Base-by-base conservation (phyloP, 2,888 invertebrate species). In the Nemoura dubitans region DNA sequence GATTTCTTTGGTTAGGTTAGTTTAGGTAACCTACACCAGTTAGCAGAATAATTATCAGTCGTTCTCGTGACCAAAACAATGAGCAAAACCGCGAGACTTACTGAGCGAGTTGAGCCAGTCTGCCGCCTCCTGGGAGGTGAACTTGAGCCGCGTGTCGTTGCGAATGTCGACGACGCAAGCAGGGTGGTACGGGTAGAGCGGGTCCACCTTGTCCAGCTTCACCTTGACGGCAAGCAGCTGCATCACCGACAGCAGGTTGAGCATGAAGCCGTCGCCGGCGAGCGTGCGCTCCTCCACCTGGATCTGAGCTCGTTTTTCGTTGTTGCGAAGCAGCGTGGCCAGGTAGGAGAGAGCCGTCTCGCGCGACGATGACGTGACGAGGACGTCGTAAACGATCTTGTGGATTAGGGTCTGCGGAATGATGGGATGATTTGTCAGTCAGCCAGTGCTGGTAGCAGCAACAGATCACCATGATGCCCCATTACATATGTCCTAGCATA, bases 261-360 rank as follows among this genome's bases (percentile, higher is more conserved):
- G 93, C 96, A 99, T 97, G 91, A 98, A 98, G 0, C 99, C 99
- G 91, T 99, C 98, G 5, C 97, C 96, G 16, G 98, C 97, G 0
- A 98, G 93, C 0, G 96, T 93, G 87, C 96, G 94, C 90, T 98
- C 97, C 91, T 98, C 98, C 43, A 96, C 96, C 91, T 97, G 98
- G 89, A 99, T 93, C 91, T 98, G 98, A 0, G 97, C 95, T 76
- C 98, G 94, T 88, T 97, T 96, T 89, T 96, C 96, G 90, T 99
- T 99, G 89, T 94, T 92, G 87, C 94, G 94, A 86, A 99, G 91
- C 10, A 98, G 92, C 86, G 95, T 93, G 0, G 96, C 95, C 86
- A 99, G 93, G 91, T 96, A 99, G 87, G 94, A 93, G 85, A 99
- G 92, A 88, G 97, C 95, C 0, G 94, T 93, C 87, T 97, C 96